Evolutionary conservation across 2,888 invertebrate species (phyloP).

Genomic region (Melanostoma scalare): DNA sequence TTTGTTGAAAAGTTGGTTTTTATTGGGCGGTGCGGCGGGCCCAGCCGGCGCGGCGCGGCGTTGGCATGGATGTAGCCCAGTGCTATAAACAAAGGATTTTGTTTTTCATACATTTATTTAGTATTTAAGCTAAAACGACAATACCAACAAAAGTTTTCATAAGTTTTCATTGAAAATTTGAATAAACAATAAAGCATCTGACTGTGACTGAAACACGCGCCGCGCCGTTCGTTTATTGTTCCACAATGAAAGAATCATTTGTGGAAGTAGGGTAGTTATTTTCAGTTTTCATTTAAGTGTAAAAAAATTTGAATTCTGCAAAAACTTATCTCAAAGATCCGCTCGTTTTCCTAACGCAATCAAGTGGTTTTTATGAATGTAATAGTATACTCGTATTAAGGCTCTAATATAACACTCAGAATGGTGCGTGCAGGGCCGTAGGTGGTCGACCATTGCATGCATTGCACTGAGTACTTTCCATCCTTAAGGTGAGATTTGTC

Average conservation of each 20-base stretch:
- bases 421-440: no score
- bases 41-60: background rate
- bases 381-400: no score
- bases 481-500: no score
- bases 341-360: no score
- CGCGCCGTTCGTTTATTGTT: constrained; percentile 47
- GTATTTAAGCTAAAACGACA: constrained; percentile 41
- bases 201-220: constrained; percentile 45
- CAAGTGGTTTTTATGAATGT: no score
- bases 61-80: constrained; percentile 31
- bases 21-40: background rate
- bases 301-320: no score
- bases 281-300: no score
- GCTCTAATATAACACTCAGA: no score
- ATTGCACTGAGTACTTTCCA: no score
- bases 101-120: constrained; percentile 15
- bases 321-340: no score
- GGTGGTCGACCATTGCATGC: no score
- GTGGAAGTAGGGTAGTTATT: no score
- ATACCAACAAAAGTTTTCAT: constrained; percentile 51
- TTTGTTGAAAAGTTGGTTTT: constrained; percentile 53
- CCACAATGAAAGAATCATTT: background rate
- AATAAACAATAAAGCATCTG: constrained; percentile 59
- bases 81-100: constrained; percentile 55
- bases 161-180: constrained; percentile 42